Evolutionary conservation across 2,113 vertebrate genomes (phyloP).

Genomic region (Myrmecophaga tridactyla): DNA sequence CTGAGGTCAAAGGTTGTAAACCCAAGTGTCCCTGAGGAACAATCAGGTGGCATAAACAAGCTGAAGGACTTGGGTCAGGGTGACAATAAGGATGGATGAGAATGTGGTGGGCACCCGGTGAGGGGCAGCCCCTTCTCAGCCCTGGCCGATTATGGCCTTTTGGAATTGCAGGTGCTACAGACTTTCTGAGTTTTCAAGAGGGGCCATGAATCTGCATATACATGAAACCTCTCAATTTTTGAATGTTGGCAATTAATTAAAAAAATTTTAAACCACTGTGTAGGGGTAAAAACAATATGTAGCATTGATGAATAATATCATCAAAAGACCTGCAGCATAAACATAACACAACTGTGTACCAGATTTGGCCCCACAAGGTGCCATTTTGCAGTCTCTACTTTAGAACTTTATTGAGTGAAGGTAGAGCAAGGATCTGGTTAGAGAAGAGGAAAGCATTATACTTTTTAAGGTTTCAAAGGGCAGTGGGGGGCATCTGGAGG

Average conservation of each 20-base stretch:
- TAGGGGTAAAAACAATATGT: neutral
- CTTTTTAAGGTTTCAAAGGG: neutral
- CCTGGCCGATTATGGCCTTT: neutral
- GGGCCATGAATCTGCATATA: neutral
- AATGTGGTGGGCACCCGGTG: neutral
- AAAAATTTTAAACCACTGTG: neutral
- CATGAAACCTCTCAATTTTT: neutral
- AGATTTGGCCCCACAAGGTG: neutral
- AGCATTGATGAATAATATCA: too few relatives aligned
- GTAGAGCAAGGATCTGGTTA: neutral
- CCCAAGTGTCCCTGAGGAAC: neutral
- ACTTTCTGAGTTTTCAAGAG: neutral
- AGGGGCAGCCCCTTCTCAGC: neutral
- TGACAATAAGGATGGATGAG: neutral
- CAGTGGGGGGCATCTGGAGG: neutral
- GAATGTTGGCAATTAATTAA: neutral
- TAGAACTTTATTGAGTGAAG: neutral
- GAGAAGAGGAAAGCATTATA: neutral
- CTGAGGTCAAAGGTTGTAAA: neutral
- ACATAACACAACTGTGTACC: neutral
- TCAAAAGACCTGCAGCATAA: too few relatives aligned
- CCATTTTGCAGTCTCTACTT: neutral
- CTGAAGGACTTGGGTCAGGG: neutral
- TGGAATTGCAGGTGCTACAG: neutral
- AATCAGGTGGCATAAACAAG: neutral